Percentiles rank a stretch among this genome's conserved stretches.
Conservation (phyloP, 2,797 vertebrate genomes). For the Alosa sapidissima region DNA sequence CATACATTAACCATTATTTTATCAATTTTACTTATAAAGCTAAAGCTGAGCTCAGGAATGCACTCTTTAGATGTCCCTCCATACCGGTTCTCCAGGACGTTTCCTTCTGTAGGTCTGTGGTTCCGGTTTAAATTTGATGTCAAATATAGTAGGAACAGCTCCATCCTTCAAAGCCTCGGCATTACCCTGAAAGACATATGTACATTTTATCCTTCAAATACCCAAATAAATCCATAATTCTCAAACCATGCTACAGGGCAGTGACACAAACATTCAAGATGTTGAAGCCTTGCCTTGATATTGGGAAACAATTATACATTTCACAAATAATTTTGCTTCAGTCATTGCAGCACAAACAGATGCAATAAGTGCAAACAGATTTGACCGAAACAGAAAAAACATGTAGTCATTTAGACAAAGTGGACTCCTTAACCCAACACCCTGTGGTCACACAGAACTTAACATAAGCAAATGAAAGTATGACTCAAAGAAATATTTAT, state of each 20-base stretch:
- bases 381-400: background rate
- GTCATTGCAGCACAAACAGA: background rate
- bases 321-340: background rate
- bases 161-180: conserved; percentile 86
- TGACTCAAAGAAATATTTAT: background rate
- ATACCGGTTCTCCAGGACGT: conserved; percentile 87
- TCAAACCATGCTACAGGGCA: background rate
- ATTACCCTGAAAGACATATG: conserved; percentile 75
- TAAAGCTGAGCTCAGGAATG: background rate
- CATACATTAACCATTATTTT: no score
- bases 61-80: background rate
- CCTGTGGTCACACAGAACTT: background rate
- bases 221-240: background rate
- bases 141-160: conserved; percentile 96
- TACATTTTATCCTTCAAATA: background rate
- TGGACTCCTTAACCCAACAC: background rate
- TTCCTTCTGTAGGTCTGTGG: conserved; percentile 86
- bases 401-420: background rate
- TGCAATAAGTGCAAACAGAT: background rate
- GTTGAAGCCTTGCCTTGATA: no score
- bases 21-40: no score
- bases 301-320: background rate
- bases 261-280: background rate
- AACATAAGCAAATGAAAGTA: background rate
- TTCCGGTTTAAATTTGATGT: conserved; percentile 81